These are phyloP conservation scores for Dipodomys stephensi DNA, from an alignment of 2,113 vertebrate genomes.

Conservation along the genomic window DNA sequence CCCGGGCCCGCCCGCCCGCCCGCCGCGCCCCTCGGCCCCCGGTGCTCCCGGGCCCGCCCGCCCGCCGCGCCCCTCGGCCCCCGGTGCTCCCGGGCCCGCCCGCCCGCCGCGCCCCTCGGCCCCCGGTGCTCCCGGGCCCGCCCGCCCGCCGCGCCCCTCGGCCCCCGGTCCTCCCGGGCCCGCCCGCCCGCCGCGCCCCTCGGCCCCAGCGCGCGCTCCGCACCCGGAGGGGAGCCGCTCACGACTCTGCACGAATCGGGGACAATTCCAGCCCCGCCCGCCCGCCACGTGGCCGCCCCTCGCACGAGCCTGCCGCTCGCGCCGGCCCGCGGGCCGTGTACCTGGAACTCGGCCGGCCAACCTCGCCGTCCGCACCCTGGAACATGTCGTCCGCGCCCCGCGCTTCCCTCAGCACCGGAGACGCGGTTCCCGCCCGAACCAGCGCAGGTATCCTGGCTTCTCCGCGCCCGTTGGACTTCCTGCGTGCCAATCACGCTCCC, in stretches of 20 bases:
- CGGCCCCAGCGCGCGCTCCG: background rate
- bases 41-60: too few relatives aligned
- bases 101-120: too few relatives aligned
- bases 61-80: too few relatives aligned
- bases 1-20: too few relatives aligned
- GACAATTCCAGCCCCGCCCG: background rate
- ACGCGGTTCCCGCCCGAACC: conserved; percentile 43
- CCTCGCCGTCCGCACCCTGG: conserved; percentile 85
- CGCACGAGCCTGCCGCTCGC: background rate
- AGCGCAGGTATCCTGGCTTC: background rate
- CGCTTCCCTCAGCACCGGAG: background rate
- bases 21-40: too few relatives aligned
- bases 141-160: too few relatives aligned
- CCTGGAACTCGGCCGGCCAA: conserved; percentile 91
- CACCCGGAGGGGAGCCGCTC: conserved; percentile 90
- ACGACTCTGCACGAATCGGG: conserved; percentile 75
- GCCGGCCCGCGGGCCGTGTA: conserved; percentile 64
- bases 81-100: too few relatives aligned
- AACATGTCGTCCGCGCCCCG: conserved; percentile 90
- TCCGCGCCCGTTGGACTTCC: accelerated
- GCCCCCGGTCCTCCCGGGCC: background rate
- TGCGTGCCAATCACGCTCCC: accelerated
- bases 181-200: background rate
- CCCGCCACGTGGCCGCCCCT: background rate
- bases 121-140: too few relatives aligned